phyloP scores from a whole-genome alignment of 2,797 vertebrate genomes.

The Chelonia mydas region DNA sequence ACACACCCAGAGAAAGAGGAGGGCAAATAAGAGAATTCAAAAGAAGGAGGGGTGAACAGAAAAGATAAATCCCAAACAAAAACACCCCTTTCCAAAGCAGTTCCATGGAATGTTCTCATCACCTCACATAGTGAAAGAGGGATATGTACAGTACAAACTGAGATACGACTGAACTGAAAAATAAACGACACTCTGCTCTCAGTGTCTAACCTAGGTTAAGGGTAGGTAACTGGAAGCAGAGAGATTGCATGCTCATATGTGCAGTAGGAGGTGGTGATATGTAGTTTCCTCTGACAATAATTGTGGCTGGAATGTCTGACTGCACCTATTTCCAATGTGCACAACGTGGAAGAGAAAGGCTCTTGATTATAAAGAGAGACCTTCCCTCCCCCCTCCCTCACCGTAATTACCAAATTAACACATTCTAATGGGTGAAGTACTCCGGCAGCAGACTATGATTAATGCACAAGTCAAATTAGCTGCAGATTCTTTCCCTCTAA shows the following conservation, averaged over 20 bases:
- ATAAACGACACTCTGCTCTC: constrained; percentile 36
- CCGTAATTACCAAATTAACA: constrained; percentile 83
- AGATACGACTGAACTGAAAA: constrained; percentile 27
- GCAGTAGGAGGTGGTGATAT: constrained; percentile 42
- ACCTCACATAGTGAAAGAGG: not conserved
- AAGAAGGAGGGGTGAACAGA: not conserved
- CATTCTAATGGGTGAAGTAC: constrained; percentile 76
- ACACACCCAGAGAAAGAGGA: not conserved
- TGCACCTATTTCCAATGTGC: constrained; percentile 44
- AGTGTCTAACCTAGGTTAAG: constrained; percentile 37
- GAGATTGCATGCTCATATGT: not conserved
- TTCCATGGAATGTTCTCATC: not conserved
- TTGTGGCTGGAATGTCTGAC: constrained; percentile 15
- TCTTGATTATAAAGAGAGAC: constrained; percentile 71
- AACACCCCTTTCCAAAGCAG: not conserved
- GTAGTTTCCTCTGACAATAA: not conserved
- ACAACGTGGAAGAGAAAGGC: constrained; percentile 67
- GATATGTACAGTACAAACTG: not conserved
- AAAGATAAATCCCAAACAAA: not conserved
- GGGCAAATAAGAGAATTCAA: not conserved
- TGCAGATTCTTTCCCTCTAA: constrained; percentile 69
- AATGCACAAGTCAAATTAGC: constrained; percentile 77
- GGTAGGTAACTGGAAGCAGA: constrained; percentile 51
- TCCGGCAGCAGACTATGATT: constrained; percentile 76
- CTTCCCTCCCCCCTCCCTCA: constrained; percentile 38